These are phyloP conservation scores for Heptranchias perlo DNA, from an alignment of 2,113 vertebrate species.

Conservation along the genomic window DNA sequence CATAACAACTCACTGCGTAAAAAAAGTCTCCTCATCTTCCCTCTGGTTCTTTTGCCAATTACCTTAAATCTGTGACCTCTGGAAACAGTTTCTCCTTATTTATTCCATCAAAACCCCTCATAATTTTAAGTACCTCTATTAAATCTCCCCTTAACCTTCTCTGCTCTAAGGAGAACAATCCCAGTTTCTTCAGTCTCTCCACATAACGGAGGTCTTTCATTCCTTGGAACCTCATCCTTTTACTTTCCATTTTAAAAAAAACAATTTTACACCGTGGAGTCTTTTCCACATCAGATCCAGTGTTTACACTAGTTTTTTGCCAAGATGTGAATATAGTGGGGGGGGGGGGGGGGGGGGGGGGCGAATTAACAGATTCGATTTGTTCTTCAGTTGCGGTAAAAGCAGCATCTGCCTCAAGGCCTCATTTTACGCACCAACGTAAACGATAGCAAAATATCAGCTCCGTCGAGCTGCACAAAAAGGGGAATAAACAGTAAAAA, in stretches of 20 bases:
- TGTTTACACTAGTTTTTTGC: background rate
- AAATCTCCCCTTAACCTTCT: no score
- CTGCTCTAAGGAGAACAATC: no score
- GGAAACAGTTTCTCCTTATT: no score
- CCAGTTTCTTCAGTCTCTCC: no score
- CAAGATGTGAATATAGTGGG: background rate
- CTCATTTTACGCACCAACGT: background rate
- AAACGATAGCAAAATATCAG: background rate
- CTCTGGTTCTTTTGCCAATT: no score
- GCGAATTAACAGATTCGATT: background rate
- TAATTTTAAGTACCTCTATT: no score
- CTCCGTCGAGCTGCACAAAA: background rate
- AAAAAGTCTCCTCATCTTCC: no score
- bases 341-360: background rate
- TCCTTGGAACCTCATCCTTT: background rate
- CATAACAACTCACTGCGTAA: no score
- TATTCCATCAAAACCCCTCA: no score
- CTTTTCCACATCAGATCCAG: background rate
- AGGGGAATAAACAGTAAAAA: background rate
- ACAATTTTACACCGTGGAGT: background rate
- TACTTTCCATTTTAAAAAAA: background rate
- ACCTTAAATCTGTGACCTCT: no score
- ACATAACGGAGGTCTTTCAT: no score
- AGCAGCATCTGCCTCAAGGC: background rate
- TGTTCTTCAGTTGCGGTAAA: background rate